Evolutionary conservation across 1,140 invertebrate genomes (phyloP).

Genomic region (Diplogasteroides magnus): DNA sequence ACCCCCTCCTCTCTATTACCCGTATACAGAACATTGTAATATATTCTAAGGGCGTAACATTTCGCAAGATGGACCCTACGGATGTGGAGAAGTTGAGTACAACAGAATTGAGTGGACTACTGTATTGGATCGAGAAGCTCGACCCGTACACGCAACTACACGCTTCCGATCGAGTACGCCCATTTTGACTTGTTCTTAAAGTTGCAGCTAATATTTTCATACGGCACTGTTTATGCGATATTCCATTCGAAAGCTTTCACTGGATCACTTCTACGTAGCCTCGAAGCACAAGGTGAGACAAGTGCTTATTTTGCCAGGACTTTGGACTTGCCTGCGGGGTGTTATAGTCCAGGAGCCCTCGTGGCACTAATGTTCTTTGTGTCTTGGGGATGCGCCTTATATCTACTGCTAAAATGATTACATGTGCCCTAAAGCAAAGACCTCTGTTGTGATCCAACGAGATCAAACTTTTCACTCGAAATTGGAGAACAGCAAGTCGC

Average conservation of each 20-base stretch:
- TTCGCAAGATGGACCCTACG: conserved; percentile 22
- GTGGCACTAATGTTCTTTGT: too few species aligned
- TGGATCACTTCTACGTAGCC: conserved; percentile 35
- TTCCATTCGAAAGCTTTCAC: conserved; percentile 29
- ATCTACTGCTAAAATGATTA: too few species aligned
- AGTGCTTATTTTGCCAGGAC: neutral
- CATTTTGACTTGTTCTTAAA: neutral
- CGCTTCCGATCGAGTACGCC: conserved; percentile 15
- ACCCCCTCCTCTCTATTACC: too few species aligned
- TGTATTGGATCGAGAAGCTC: conserved; percentile 37
- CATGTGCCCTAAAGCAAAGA: too few species aligned
- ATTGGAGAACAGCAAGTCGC: too few species aligned
- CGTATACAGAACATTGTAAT: too few species aligned
- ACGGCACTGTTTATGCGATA: conserved; percentile 21
- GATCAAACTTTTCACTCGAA: too few species aligned
- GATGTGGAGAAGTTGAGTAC: conserved; percentile 32
- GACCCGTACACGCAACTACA: conserved; percentile 22
- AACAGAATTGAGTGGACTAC: conserved; percentile 27
- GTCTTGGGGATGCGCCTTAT: too few species aligned
- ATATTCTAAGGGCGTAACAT: conserved; percentile 9
- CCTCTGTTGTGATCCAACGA: neutral
- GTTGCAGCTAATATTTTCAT: conserved; percentile 1
- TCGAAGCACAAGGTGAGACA: conserved; percentile 13
- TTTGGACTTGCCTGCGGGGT: too few species aligned
- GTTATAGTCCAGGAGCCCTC: too few species aligned